phyloP scores from a whole-genome alignment of 2,888 invertebrate species.

The Xanthorhoe spadicearia region DNA sequence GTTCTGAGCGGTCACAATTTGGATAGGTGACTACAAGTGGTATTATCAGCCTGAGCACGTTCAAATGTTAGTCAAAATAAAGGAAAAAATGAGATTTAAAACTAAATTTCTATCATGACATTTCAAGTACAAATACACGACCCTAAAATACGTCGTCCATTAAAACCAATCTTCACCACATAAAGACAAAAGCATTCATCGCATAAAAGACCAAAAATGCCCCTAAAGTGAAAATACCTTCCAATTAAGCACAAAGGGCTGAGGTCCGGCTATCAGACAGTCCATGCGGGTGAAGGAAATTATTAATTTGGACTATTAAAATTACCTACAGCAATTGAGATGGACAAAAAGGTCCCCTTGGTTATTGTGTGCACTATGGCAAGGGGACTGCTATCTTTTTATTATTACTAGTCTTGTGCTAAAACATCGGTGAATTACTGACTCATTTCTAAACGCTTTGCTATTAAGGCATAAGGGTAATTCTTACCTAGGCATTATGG shows the following conservation, averaged over 20 bases:
- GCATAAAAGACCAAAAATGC: constrained; percentile 50
- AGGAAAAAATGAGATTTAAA: too few relatives aligned
- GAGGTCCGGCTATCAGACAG: constrained; percentile 49
- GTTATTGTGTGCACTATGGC: constrained; percentile 32
- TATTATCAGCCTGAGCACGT: too few relatives aligned
- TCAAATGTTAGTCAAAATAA: too few relatives aligned
- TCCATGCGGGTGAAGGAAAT: constrained; percentile 69
- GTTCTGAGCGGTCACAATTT: too few relatives aligned
- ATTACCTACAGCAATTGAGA: constrained; percentile 70
- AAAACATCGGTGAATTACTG: neutral
- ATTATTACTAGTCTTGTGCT: neutral
- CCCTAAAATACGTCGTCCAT: constrained; percentile 10
- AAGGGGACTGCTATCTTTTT: constrained; percentile 4
- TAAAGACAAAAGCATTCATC: constrained; percentile 30
- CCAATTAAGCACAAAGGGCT: constrained; percentile 68
- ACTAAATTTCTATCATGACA: neutral
- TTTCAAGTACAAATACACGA: neutral
- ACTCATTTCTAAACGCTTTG: too few relatives aligned
- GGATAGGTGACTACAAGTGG: too few relatives aligned
- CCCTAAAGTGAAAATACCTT: constrained; percentile 61
- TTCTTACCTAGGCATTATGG: too few relatives aligned
- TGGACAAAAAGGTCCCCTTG: constrained; percentile 65
- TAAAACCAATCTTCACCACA: constrained; percentile 33
- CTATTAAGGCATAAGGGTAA: too few relatives aligned
- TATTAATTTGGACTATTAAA: constrained; percentile 75